Evolutionary conservation across 2,797 vertebrate species (phyloP), one percentile per base, ranked within the genome.

Genomic region (Danio kyathit): DNA sequence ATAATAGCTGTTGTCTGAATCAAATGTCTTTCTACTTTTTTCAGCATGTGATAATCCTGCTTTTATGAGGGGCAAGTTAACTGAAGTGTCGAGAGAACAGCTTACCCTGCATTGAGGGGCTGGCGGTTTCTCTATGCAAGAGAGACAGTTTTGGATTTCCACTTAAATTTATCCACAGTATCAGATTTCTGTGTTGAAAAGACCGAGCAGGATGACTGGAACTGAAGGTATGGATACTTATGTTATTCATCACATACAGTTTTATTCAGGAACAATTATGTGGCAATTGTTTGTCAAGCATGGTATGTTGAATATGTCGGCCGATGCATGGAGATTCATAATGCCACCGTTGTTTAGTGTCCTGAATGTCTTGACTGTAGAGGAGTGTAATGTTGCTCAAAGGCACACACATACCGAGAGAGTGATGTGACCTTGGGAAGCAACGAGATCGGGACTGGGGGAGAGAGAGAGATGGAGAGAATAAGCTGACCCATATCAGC

Each of bases 41-140:
- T 56, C 90, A 94, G 91, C 88, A 93, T 90, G 91, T 89, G 78
- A 92, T 92, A 87, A 92, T 90, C 78, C 86, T 87, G 90, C 90
- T 89, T 83, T 86, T 84, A 81, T 87, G 61, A 85, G 90, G 70
- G 85, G 84, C 86, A 79, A 87, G 88, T 84, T 87, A 89, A 90
- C 87, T 88, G 82, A 87, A 85, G 85, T 83, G 74, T 82, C 84
- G 89, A 86, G 86, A 67, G n/a, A 74, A 82, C 70, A 38, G 72
- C 52, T 64, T 77, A 76, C 70, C 69, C 86, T 71, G 71, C 84
- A 89, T 87, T 66, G 87, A 79, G 79, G 56, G 83, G 74, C 57
- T 81, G 81, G 69, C 76, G 11, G 64, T 73, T 79, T 79, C 79
- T 73, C 49, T 65, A 80, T 65, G 48, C 79, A 59, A 82, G 86